Conservation (phyloP, 2,888 invertebrate species). For the Volucella inanis region DNA sequence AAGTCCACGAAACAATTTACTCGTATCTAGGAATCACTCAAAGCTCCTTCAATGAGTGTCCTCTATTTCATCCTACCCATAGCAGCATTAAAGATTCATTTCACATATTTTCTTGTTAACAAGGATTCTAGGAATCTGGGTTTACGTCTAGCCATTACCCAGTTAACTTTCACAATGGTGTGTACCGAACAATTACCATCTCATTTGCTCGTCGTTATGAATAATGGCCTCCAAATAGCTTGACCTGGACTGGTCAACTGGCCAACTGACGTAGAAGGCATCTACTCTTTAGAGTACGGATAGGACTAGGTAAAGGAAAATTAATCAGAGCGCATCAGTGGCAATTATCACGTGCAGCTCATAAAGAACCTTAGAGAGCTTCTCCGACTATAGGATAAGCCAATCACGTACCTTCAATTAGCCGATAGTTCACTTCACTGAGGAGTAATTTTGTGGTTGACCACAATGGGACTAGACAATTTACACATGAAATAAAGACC, state of each 20-base stretch:
- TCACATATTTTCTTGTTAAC: constrained; percentile 34
- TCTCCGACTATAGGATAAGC: background rate
- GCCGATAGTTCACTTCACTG: constrained; percentile 32
- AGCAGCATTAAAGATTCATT: constrained; percentile 19
- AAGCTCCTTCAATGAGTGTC: too few relatives aligned
- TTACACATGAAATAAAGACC: background rate
- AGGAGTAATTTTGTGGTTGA: constrained; percentile 13
- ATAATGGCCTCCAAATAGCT: constrained; percentile 5
- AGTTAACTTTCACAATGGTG: constrained; percentile 36
- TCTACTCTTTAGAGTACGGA: too few relatives aligned
- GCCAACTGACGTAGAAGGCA: background rate
- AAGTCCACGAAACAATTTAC: too few relatives aligned
- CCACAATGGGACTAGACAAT: background rate
- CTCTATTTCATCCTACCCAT: too few relatives aligned
- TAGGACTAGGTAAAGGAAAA: background rate
- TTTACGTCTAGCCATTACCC: constrained; percentile 19
- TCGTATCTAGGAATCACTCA: too few relatives aligned
- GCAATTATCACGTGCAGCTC: constrained; percentile 39
- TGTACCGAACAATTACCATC: constrained; percentile 1
- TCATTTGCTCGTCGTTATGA: background rate
- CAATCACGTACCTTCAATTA: constrained; percentile 52
- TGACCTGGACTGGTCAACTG: background rate
- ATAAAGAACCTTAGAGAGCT: constrained; percentile 16
- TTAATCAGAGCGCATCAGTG: constrained; percentile 23
- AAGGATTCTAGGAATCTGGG: constrained; percentile 17